Percentiles rank a stretch among this genome's conserved stretches.
phyloP scores from a whole-genome alignment of 2,888 invertebrate species.

The Cybosia mesomella region DNA sequence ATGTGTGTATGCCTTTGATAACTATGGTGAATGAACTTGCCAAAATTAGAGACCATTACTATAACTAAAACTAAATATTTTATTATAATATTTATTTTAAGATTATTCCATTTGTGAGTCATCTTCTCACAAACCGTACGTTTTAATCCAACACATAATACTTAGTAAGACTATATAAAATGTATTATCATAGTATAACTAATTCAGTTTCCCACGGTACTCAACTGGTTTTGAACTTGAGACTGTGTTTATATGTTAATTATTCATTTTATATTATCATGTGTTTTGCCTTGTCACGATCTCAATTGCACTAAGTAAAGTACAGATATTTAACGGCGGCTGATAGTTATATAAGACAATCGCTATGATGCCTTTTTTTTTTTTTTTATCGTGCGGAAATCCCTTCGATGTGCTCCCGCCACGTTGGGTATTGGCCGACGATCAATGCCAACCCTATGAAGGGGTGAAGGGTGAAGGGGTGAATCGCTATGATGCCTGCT shows the following conservation, averaged over 20 bases:
- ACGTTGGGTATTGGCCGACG: too few relatives aligned
- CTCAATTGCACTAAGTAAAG: constrained; percentile 19
- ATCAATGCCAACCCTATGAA: too few relatives aligned
- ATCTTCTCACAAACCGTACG: too few relatives aligned
- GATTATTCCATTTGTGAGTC: too few relatives aligned
- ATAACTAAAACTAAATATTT: not conserved
- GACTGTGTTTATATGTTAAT: constrained; percentile 55
- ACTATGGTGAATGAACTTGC: not conserved
- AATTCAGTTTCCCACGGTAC: constrained; percentile 58
- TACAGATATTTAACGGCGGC: constrained; percentile 4
- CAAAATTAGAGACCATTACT: not conserved
- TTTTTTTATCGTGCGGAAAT: too few relatives aligned
- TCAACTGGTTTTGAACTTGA: constrained; percentile 65
- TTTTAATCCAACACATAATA: not conserved
- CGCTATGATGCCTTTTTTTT: too few relatives aligned
- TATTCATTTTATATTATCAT: constrained; percentile 54
- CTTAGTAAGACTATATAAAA: not conserved
- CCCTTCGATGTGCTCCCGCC: too few relatives aligned
- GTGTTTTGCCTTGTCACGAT: constrained; percentile 61
- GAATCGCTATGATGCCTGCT: not conserved
- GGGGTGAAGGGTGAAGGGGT: too few relatives aligned
- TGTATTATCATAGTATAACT: constrained; percentile 42
- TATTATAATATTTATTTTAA: too few relatives aligned
- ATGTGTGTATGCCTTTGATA: not conserved
- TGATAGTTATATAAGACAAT: constrained; percentile 5